These are phyloP conservation scores for Dufourea novaeangliae DNA, from an alignment of 1,140 invertebrate genomes.

Conservation along the genomic window DNA sequence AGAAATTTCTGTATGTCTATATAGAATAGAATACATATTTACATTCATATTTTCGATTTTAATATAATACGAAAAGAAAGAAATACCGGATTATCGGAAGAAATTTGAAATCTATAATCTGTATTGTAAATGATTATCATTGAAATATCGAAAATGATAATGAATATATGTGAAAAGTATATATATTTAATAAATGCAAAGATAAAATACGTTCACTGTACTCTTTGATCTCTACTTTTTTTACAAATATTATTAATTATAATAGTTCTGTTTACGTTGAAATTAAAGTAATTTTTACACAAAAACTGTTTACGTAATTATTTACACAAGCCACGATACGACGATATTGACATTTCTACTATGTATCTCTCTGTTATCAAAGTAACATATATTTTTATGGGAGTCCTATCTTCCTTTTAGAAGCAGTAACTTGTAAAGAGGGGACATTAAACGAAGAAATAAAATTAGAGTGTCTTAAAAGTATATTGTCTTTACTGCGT, in stretches of 20 bases:
- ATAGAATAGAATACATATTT: constrained; percentile 43
- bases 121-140: constrained; percentile 25
- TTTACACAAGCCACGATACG: constrained; percentile 5
- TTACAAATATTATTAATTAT: constrained; percentile 23
- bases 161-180: constrained; percentile 21
- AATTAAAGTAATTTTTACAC: not conserved
- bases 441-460: not conserved
- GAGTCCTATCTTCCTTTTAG: not conserved
- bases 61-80: constrained; percentile 10
- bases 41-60: constrained; percentile 40
- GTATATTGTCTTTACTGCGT: not conserved
- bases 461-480: not conserved
- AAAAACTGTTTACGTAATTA: constrained; percentile 11
- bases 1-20: constrained; percentile 28
- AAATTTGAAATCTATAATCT: constrained; percentile 32
- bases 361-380: not conserved
- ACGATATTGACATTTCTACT: not conserved
- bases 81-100: not conserved
- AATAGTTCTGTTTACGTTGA: constrained; percentile 14
- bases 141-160: constrained; percentile 25
- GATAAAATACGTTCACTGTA: not conserved
- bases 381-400: not conserved
- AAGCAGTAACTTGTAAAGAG: not conserved
- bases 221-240: constrained; percentile 25
- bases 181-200: constrained; percentile 41